phyloP scores from a whole-genome alignment of 23 tunicate species.

The Styela clava region DNA sequence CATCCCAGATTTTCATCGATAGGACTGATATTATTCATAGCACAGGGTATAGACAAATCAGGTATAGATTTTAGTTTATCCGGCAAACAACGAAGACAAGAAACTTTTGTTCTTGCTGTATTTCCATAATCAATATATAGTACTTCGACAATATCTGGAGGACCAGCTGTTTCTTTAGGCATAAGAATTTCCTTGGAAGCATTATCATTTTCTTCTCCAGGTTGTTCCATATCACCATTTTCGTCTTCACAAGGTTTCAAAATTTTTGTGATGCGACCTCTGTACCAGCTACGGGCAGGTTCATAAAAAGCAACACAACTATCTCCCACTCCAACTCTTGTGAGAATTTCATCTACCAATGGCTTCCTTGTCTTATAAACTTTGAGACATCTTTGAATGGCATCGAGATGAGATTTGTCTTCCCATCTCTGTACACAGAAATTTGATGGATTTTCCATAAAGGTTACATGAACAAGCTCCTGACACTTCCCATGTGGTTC shows the following conservation, averaged over 20 bases:
- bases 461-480: constrained; percentile 57
- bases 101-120: constrained; percentile 40
- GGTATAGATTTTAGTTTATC: constrained; percentile 38
- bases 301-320: constrained; percentile 46
- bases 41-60: constrained; percentile 49
- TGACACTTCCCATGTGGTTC: constrained; percentile 48
- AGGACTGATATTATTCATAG: constrained; percentile 42
- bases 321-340: constrained; percentile 41
- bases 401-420: constrained; percentile 31
- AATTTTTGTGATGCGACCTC: constrained; percentile 30
- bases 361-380: constrained; percentile 15
- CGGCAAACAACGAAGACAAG: constrained; percentile 55
- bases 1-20: not conserved
- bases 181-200: not conserved
- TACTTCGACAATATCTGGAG: constrained; percentile 53
- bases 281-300: constrained; percentile 36
- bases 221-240: too few species aligned
- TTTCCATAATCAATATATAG: constrained; percentile 61
- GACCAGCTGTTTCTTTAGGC: too few species aligned
- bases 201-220: not conserved
- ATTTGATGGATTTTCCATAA: constrained; percentile 36
- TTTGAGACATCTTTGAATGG: constrained; percentile 37
- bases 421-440: constrained; percentile 49
- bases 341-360: constrained; percentile 21
- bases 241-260: not conserved